Percentiles rank a stretch among this genome's conserved stretches.
Conservation (phyloP, 2,888 invertebrate genomes). For the Napeogenes sylphis region DNA sequence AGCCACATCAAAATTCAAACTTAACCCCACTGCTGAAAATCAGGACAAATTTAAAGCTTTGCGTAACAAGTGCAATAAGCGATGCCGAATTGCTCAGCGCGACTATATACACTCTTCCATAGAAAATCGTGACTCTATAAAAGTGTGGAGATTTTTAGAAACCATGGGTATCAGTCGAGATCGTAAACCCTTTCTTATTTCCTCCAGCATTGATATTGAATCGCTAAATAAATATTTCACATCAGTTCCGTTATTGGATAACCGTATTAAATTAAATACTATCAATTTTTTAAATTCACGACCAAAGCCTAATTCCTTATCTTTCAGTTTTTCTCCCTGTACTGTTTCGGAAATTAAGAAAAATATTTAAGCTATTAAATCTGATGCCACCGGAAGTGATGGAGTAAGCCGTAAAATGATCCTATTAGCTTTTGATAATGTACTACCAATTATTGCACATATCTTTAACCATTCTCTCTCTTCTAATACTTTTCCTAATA, state of each 20-base stretch:
- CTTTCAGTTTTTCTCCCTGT: neutral
- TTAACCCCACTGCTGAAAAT: constrained; percentile 1
- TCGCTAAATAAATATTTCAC: too few relatives aligned
- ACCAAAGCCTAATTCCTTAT: neutral
- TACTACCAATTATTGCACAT: too few relatives aligned
- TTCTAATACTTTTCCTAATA: neutral
- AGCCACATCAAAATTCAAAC: constrained; percentile 5
- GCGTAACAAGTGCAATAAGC: constrained; percentile 1
- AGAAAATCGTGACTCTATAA: constrained; percentile 43
- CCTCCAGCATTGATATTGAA: too few relatives aligned
- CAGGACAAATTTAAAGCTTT: neutral
- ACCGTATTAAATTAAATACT: neutral
- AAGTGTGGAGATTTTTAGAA: too few relatives aligned
- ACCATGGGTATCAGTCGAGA: too few relatives aligned
- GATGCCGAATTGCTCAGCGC: constrained; percentile 6
- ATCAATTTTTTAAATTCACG: neutral
- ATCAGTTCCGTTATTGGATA: too few relatives aligned
- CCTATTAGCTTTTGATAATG: too few relatives aligned
- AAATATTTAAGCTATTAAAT: too few relatives aligned
- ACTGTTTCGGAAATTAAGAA: neutral
- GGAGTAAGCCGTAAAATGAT: too few relatives aligned
- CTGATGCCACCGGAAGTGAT: too few relatives aligned
- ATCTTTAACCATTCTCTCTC: too few relatives aligned
- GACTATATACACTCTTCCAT: neutral
- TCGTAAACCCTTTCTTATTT: too few relatives aligned